Evolutionary conservation across 2,113 vertebrate species (phyloP).

Genomic region (Rhea pennata): DNA sequence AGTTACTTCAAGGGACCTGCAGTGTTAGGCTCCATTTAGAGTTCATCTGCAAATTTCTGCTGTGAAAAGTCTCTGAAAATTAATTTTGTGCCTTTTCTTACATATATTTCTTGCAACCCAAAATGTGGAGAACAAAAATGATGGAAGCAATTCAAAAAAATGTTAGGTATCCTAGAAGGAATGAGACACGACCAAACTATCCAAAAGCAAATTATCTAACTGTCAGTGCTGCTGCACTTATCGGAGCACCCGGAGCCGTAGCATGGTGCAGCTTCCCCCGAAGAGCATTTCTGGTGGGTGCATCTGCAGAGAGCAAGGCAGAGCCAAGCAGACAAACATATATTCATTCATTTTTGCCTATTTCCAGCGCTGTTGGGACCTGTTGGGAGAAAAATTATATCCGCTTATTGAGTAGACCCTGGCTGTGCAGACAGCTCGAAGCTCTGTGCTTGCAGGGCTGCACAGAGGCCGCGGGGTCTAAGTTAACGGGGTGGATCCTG

Average conservation of each 20-base stretch:
- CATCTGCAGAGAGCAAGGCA: not conserved
- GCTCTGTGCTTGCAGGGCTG: not conserved
- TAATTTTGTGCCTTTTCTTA: not conserved
- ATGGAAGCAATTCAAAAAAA: not conserved
- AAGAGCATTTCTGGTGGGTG: not conserved
- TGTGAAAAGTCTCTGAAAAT: not conserved
- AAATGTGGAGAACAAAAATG: not conserved
- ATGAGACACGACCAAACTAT: not conserved
- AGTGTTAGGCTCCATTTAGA: not conserved
- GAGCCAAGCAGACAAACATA: rapidly evolving
- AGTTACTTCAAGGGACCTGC: not conserved
- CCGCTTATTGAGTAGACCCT: not conserved
- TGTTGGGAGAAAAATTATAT: not conserved
- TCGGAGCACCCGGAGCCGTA: not conserved
- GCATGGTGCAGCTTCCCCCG: rapidly evolving
- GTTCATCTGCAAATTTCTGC: not conserved
- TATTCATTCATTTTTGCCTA: not conserved
- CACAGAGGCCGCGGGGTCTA: rapidly evolving
- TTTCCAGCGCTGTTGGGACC: not conserved
- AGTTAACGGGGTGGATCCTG: not conserved
- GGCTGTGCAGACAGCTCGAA: not conserved
- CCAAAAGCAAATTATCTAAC: not conserved
- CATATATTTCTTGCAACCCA: not conserved
- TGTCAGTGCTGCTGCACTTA: not conserved
- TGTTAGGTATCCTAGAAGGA: not conserved